Evolutionary conservation across 2,888 invertebrate genomes (phyloP), one percentile per base, ranked within the genome.

Genomic region (Caenorhabditis zanzibari): DNA sequence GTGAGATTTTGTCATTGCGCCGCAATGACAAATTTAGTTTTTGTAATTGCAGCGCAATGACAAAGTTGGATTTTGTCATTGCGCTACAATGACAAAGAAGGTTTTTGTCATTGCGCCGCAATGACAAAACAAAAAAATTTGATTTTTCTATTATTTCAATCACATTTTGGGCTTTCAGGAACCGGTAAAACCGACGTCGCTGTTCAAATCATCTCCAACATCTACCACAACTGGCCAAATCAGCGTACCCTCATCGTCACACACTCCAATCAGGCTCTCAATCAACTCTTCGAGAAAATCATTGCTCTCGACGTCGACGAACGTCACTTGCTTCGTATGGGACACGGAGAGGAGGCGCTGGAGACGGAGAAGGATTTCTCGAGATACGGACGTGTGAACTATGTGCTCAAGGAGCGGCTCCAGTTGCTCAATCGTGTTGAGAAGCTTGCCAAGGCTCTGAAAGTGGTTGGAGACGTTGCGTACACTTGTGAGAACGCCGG

Each of bases 351-450:
- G 93, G 98, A 99, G 93, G 96, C 97, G 0, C 93, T 99, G 71
- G 98, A 99, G 93, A 99, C 99, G 0, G 98, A 98, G 92, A 99
- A 99, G 93, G 99, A 99, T 93, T 99, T 97, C 93, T 98, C 98
- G 92, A 95, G 96, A 94, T 99, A 99, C 93, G 99, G 99, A 0
- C 95, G 99, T 74, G 99, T 99, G 1, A 99, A 99, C 94, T 99
- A 97, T 93, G 98, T 99, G 56, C 94, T 99, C 61, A 96, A 96
- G 0, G 97, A 97, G 93, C 95, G 98, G 7, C 93, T 99, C 87
- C 96, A 97, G 91, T 94, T 98, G 24, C 94, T 99, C 3, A 95
- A 95, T 89, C 79, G 76, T 92, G 98, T 98, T 14, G 96, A 95
- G 85, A 95, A 96, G 47, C 94, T 99, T 28, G 97, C 98, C 93